Percentiles rank a stretch among this genome's conserved stretches.
These are phyloP conservation scores for Taphrorychus bicolor DNA, from an alignment of 2,888 invertebrate species.

Conservation along the genomic window DNA sequence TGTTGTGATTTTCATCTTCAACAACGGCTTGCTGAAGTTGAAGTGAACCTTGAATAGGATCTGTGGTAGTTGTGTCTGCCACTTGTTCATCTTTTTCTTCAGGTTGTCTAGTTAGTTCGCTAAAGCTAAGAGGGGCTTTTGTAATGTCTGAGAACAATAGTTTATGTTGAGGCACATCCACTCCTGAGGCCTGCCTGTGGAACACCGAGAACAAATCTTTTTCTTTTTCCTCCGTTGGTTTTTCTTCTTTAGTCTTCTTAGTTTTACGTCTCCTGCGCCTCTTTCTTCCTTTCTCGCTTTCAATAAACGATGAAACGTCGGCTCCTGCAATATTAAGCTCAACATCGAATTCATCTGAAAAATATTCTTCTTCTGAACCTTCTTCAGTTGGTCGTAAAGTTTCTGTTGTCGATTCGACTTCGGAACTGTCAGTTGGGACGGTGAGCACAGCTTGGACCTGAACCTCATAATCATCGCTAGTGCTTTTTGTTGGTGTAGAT, in stretches of 20 bases:
- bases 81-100: slow-evolving; percentile 14
- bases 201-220: slow-evolving; percentile 51
- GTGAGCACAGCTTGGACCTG: slow-evolving; percentile 67
- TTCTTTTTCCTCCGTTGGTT: slow-evolving; percentile 36
- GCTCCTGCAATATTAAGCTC: slow-evolving; percentile 50
- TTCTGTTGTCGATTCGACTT: slow-evolving; percentile 32
- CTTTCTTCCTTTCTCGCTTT: slow-evolving; percentile 46
- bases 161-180: slow-evolving; percentile 47
- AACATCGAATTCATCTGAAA: slow-evolving; percentile 51
- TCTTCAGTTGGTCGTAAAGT: slow-evolving; percentile 10
- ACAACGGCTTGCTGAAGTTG: background rate
- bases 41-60: background rate
- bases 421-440: slow-evolving; percentile 57
- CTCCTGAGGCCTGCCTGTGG: slow-evolving; percentile 48
- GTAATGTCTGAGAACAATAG: slow-evolving; percentile 53
- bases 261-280: slow-evolving; percentile 43
- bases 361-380: slow-evolving; percentile 27
- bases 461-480: slow-evolving; percentile 63
- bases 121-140: slow-evolving; percentile 32
- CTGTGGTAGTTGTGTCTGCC: background rate
- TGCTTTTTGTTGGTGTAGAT: slow-evolving; percentile 46
- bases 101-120: slow-evolving; percentile 25
- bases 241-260: slow-evolving; percentile 38
- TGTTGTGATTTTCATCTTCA: background rate
- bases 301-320: slow-evolving; percentile 50